Evolutionary conservation across 2,888 invertebrate species (phyloP).

Genomic region (Volucella inflata): DNA sequence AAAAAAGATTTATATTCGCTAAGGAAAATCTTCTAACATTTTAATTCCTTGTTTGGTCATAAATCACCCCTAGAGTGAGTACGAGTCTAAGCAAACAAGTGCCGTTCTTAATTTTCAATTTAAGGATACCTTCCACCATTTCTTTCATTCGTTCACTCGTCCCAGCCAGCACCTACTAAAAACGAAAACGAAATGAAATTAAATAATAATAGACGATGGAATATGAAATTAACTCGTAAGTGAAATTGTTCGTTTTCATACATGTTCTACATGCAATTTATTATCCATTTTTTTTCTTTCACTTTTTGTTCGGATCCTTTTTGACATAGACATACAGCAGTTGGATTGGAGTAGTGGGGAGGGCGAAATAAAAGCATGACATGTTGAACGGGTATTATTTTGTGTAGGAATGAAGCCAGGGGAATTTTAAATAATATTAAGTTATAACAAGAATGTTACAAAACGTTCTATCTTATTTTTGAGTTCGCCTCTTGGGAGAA

Average conservation of each 20-base stretch:
- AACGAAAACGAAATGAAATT: conserved; percentile 48
- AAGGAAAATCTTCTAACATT: conserved; percentile 42
- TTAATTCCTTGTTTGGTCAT: conserved; percentile 70
- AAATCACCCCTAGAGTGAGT: conserved; percentile 42
- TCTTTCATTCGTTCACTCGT: background rate
- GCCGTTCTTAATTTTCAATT: conserved; percentile 73
- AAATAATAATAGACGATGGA: conserved; percentile 72
- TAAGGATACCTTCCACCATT: conserved; percentile 24
- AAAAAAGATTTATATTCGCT: conserved; percentile 39
- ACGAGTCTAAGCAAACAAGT: conserved; percentile 65
- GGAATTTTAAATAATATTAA: conserved; percentile 71
- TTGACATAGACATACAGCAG: conserved; percentile 29
- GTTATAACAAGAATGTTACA: conserved; percentile 60
- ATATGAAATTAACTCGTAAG: conserved; percentile 74
- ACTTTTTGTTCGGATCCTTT: conserved; percentile 36
- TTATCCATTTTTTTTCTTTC: conserved; percentile 57
- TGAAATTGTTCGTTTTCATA: conserved; percentile 70
- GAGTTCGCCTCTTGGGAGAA: conserved; percentile 24
- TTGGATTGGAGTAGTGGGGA: background rate
- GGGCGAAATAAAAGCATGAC: conserved; percentile 21
- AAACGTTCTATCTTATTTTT: conserved; percentile 23
- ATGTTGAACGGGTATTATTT: conserved; percentile 7
- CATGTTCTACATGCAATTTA: conserved; percentile 71
- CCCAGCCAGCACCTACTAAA: background rate
- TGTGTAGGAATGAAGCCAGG: background rate